Evolutionary conservation across 2,888 invertebrate species (phyloP), one percentile per base, ranked within the genome.

Genomic region (Perdita meconis): DNA sequence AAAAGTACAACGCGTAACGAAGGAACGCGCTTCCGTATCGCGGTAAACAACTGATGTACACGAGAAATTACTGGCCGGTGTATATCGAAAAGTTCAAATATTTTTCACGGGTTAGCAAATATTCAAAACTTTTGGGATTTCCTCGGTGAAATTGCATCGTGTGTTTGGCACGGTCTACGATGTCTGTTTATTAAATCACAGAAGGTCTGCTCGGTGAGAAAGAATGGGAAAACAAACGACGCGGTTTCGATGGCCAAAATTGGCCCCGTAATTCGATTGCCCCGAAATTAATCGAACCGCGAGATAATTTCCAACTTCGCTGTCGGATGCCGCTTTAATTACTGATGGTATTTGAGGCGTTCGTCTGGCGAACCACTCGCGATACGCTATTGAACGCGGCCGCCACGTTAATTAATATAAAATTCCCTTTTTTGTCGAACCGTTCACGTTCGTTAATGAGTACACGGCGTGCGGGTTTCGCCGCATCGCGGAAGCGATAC

Each of bases 181-280:
- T 30, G 34, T 69, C 44, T 34, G n/a, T 61, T 22, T 44, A 38
- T 64, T 36, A 51, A 59, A 34, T 16, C 4, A 50, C 0, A 5
- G 40, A 40, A 30, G 19, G 16, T 8, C 2, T 13, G 12, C 51
- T 51, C 36, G 16, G 53, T 51, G 22, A 8, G 60, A 51, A 64
- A 16, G 30, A 24, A 51, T 19, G 47, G 19, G 24, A 36, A 40
- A 13, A 13, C 13, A 6, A 36, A 1, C 13, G 0, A 10, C 0
- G 8, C 16, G 53, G 8, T 34, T 56, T 16, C 30, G 36, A 22
- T 12, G 24, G 19, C 34, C 40, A 77, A 67, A n/a, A 77, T 78
- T 77, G 67, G 61, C 67, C 40, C 68, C 51, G 51, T 76, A 78
- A 76, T 76, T 78, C 53, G 66, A 76, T 78, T 76, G 42, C 26